Evolutionary conservation across 2,888 invertebrate genomes (phyloP), one percentile per base, ranked within the genome.

Genomic region (Dryocosmus kuriphilus): DNA sequence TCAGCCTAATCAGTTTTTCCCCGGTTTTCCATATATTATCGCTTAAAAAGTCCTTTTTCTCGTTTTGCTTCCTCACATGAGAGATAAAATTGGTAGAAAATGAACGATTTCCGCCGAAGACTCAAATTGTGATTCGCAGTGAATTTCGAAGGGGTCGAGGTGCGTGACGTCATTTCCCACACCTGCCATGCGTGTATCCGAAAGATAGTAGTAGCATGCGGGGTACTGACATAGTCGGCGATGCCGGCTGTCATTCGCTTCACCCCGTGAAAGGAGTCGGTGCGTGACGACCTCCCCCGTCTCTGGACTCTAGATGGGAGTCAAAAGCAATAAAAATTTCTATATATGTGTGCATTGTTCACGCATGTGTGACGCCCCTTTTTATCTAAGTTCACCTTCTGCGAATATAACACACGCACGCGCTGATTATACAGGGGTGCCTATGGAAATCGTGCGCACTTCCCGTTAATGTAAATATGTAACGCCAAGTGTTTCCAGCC

Each of bases 131-230:
- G 22, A 51, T 51, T 51, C 5, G 32, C 35, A 63, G 32, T 27
- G 61, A 61, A 71, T 46, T 71, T 67, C 46, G 71, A 82, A 81
- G 82, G 80, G 79, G 83, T 80, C 82, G 84, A 85, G 85, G 83
- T 84, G 77, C 79, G 82, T 89, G 89, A 89, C 89, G 90, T 90
- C 89, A 89, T 84, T 90, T 91, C 90, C 91, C 86, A 88, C 91
- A 91, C 90, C 91, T 91, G 91, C 86, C 90, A 89, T 90, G 89
- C 91, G 89, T 90, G 88, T 89, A 89, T 90, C 90, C 90, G 88
- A 90, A 88, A 87, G 89, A 90, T 89, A 89, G 86, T 89, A 89
- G 86, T 82, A 77, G 85, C 82, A 85, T 84, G 83, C 86, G 84
- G 85, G 82, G 79, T 85, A 85, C 84, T 82, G 85, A 85, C 85